These are phyloP conservation scores for Ceraclea dissimilis DNA, from an alignment of 2,888 invertebrate genomes.

Conservation along the genomic window DNA sequence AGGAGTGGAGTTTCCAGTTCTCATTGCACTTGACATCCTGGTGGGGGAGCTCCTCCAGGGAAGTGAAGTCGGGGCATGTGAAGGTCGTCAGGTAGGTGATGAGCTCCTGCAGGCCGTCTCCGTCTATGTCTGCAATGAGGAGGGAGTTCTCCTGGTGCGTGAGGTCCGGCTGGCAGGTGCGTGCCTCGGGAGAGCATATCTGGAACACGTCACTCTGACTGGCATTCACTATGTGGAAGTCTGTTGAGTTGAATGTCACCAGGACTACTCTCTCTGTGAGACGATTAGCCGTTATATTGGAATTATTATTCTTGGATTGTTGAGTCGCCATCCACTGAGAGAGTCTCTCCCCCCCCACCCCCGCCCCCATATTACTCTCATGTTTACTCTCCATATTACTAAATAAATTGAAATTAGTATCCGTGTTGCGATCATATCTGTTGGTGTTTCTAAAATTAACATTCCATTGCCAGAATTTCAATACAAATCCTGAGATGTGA, in stretches of 20 bases:
- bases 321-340: no score
- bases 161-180: constrained; percentile 66
- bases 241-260: constrained; percentile 68
- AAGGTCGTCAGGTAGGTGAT: constrained; percentile 69
- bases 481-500: constrained; percentile 63
- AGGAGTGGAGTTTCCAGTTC: constrained; percentile 58
- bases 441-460: constrained; percentile 33
- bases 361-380: constrained; percentile 13
- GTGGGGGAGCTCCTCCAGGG: constrained; percentile 30
- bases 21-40: constrained; percentile 33
- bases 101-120: constrained; percentile 68
- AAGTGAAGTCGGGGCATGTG: constrained; percentile 32
- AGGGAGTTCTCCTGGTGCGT: constrained; percentile 65
- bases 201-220: constrained; percentile 72
- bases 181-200: constrained; percentile 50
- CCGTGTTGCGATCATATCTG: constrained; percentile 22
- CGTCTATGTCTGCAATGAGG: constrained; percentile 66
- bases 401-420: constrained; percentile 36
- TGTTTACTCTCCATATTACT: constrained; percentile 29
- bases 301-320: no score
- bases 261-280: constrained; percentile 68
- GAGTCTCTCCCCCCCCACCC: no score
- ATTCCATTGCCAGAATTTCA: constrained; percentile 80
- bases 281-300: constrained; percentile 47
- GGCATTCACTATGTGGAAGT: constrained; percentile 67